Conservation (phyloP, 2,888 invertebrate genomes). For the Phalangium opilio region DNA sequence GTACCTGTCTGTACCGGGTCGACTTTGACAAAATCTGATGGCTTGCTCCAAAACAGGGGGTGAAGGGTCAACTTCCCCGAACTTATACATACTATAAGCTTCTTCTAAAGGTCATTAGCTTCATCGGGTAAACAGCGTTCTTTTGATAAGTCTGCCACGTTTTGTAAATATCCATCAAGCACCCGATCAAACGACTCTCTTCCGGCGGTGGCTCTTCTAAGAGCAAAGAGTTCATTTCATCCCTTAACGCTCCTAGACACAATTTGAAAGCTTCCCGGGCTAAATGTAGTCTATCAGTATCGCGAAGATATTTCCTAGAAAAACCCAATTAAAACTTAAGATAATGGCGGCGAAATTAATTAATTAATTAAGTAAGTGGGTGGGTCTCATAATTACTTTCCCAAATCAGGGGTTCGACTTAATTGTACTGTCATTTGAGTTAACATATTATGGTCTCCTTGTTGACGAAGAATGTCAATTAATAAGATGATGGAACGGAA, state of each 20-base stretch:
- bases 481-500: slow-evolving; percentile 64
- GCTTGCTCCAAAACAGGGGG: slow-evolving; percentile 27
- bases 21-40: slow-evolving; percentile 26
- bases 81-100: slow-evolving; percentile 24
- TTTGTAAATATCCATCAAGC: slow-evolving; percentile 19
- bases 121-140: slow-evolving; percentile 17
- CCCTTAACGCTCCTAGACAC: slow-evolving; percentile 14
- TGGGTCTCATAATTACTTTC: slow-evolving; percentile 45
- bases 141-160: slow-evolving; percentile 19
- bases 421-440: slow-evolving; percentile 64
- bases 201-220: slow-evolving; percentile 17
- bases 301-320: slow-evolving; percentile 66
- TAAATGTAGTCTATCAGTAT: slow-evolving; percentile 64
- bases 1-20: too few species aligned
- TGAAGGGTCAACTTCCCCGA: slow-evolving; percentile 23
- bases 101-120: slow-evolving; percentile 25
- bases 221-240: slow-evolving; percentile 13
- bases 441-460: slow-evolving; percentile 61
- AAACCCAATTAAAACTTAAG: too few species aligned
- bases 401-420: slow-evolving; percentile 61
- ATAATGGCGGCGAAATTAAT: too few species aligned
- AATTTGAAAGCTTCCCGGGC: slow-evolving; percentile 54
- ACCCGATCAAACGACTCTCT: slow-evolving; percentile 14
- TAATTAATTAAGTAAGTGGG: too few species aligned
- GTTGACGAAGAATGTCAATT: slow-evolving; percentile 60